Evolutionary conservation across 2,797 vertebrate genomes (phyloP).

Genomic region (Hypotaenidia philippensis): DNA sequence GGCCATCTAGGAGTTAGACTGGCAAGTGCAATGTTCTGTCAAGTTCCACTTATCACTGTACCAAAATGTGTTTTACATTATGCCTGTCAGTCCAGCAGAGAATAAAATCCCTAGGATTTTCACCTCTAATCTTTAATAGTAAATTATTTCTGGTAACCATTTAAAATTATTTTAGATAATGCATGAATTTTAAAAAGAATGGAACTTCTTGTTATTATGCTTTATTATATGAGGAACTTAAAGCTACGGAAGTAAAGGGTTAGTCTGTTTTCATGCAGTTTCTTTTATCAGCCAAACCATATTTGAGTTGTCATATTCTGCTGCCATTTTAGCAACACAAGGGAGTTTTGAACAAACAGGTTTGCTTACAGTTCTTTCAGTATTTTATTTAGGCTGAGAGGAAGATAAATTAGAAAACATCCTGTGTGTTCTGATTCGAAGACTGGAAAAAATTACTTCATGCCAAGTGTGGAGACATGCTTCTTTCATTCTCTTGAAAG

Average conservation of each 20-base stretch:
- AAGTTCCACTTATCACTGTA: neutral
- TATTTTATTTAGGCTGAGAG: neutral
- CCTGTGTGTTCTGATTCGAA: neutral
- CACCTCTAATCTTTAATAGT: neutral
- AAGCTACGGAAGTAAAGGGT: neutral
- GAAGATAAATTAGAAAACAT: neutral
- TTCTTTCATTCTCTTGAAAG: neutral
- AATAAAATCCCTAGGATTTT: neutral
- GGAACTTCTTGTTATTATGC: neutral
- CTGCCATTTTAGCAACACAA: neutral
- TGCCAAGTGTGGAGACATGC: neutral
- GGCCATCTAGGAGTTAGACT: neutral
- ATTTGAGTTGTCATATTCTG: neutral
- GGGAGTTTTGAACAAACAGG: neutral
- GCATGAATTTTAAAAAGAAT: neutral
- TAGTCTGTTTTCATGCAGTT: neutral
- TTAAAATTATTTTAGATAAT: neutral
- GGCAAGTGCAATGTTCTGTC: neutral
- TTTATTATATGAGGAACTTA: neutral
- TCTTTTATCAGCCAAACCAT: neutral
- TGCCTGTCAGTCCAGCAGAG: neutral
- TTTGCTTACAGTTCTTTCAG: neutral
- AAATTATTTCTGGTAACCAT: neutral
- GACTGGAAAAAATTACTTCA: neutral
- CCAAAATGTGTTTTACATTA: neutral